phyloP scores from a whole-genome alignment of 2,888 invertebrate species.

The Tetranychus truncatus region DNA sequence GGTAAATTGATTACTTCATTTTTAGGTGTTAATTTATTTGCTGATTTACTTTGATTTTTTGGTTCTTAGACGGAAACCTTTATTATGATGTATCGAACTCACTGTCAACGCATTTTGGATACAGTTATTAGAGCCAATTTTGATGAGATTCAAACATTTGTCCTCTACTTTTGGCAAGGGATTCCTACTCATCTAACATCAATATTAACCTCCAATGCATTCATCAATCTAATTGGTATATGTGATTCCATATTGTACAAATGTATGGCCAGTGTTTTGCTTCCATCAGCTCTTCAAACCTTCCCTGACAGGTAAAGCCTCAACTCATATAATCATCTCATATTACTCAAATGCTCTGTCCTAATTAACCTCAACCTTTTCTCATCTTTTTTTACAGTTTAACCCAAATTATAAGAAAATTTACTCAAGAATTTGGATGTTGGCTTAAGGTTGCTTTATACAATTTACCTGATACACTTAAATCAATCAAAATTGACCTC shows the following conservation, averaged over 20 bases:
- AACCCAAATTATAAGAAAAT: slow-evolving; percentile 35
- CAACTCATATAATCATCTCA: neutral
- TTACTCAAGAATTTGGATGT: slow-evolving; percentile 35
- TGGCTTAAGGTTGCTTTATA: slow-evolving; percentile 34
- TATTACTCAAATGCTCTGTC: neutral
- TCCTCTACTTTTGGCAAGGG: slow-evolving; percentile 37
- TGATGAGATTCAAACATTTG: slow-evolving; percentile 36
- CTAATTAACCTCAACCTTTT: neutral
- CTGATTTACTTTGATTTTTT: neutral
- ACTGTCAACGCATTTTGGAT: slow-evolving; percentile 37
- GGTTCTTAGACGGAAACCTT: slow-evolving; percentile 33
- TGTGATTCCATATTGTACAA: slow-evolving; percentile 38
- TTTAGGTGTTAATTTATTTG: neutral
- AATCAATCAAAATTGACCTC: slow-evolving; percentile 33
- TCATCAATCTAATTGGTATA: slow-evolving; percentile 36
- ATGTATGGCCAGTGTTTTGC: slow-evolving; percentile 34
- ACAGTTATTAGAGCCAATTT: slow-evolving; percentile 37
- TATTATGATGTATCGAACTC: slow-evolving; percentile 38
- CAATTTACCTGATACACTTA: slow-evolving; percentile 33
- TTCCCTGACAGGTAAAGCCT: slow-evolving; percentile 33
- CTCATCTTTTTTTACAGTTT: slow-evolving; percentile 29
- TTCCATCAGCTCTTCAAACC: slow-evolving; percentile 35
- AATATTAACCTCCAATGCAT: slow-evolving; percentile 31
- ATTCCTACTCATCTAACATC: slow-evolving; percentile 35
- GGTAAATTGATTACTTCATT: slow-evolving; percentile 26